phyloP scores from a whole-genome alignment of 2,113 vertebrate species.

The Myrmecobius fasciatus region DNA sequence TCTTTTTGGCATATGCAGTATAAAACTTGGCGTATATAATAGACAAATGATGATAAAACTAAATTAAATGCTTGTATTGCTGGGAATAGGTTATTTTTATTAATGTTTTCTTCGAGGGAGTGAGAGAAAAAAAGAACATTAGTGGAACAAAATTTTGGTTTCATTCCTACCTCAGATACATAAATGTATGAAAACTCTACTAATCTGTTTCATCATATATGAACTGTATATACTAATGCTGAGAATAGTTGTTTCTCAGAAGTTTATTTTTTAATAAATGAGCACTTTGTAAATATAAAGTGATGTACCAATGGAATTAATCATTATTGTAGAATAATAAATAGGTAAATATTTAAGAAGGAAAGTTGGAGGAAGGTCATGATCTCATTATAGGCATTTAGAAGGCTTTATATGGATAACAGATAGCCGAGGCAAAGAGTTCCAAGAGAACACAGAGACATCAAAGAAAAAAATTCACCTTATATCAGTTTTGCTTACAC shows the following conservation, averaged over 20 bases:
- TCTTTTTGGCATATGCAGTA: neutral
- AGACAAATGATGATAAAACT: neutral
- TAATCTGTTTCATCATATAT: neutral
- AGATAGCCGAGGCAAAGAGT: neutral
- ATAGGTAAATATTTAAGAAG: neutral
- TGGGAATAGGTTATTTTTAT: neutral
- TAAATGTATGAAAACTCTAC: neutral
- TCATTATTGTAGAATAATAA: neutral
- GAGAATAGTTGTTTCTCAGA: neutral
- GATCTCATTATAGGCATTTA: neutral
- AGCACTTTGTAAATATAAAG: neutral
- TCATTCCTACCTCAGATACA: too few species aligned
- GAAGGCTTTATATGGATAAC: neutral
- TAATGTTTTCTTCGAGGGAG: too few species aligned
- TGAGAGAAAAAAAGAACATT: too few species aligned
- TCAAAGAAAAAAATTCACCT: neutral
- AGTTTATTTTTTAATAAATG: neutral
- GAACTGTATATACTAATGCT: neutral
- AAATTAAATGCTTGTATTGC: neutral
- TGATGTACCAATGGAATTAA: neutral
- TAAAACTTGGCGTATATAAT: neutral
- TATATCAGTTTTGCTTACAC: conserved; percentile 35
- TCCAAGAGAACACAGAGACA: neutral
- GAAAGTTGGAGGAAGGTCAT: neutral
- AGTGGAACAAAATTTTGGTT: neutral